Conservation (phyloP, 23 tunicate genomes). For the Ciona savignyi region DNA sequence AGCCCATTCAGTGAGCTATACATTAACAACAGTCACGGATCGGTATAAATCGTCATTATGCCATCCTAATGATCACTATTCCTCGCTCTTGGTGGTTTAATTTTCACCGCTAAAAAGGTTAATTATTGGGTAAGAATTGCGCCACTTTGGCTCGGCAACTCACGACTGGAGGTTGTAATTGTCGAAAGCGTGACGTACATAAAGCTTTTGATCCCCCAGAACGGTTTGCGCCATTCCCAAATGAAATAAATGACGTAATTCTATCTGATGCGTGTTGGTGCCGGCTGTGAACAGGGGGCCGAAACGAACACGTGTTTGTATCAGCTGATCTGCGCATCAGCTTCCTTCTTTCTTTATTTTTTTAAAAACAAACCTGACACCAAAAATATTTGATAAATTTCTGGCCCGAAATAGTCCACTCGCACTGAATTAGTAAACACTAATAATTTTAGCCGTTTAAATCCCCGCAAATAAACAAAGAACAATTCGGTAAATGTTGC, state of each 20-base stretch:
- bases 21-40: too few species aligned
- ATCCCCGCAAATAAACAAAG: too few species aligned
- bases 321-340: constrained; percentile 1
- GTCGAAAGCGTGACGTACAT: background rate
- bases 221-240: background rate
- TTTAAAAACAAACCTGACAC: too few species aligned
- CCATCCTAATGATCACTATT: background rate
- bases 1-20: too few species aligned
- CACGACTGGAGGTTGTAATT: background rate
- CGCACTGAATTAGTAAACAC: too few species aligned
- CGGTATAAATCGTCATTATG: background rate
- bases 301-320: background rate
- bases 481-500: too few species aligned
- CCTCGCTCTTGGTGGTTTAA: background rate
- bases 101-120: background rate
- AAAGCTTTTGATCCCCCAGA: background rate
- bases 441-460: too few species aligned
- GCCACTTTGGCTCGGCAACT: background rate
- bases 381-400: too few species aligned
- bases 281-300: constrained; percentile 1
- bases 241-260: background rate
- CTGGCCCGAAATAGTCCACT: too few species aligned
- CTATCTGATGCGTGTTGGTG: background rate
- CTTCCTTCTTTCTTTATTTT: too few species aligned
- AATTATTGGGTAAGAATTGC: background rate